A percentile compares a stretch with the other conserved stretches of the same genome.
Conservation (phyloP, 2,888 invertebrate genomes). For the Yponomeuta malinellus region DNA sequence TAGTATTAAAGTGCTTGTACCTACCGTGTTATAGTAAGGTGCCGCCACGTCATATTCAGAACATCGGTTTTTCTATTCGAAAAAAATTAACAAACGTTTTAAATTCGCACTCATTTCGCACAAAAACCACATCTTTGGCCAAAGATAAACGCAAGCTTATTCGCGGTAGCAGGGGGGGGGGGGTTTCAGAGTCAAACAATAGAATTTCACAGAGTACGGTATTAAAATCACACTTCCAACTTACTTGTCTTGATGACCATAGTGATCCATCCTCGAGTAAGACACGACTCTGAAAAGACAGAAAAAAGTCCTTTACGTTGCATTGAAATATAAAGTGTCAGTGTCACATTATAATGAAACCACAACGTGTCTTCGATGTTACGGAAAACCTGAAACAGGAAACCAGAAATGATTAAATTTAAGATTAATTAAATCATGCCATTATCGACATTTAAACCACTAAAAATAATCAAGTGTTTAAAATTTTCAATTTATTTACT, state of each 20-base stretch:
- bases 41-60: slow-evolving; percentile 5
- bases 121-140: slow-evolving; percentile 48
- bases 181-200: not conserved
- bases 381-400: too few species aligned
- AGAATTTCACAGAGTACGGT: not conserved
- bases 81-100: not conserved
- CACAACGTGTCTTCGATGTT: too few species aligned
- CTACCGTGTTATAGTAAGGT: slow-evolving; percentile 3
- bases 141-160: slow-evolving; percentile 50
- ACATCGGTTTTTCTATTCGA: slow-evolving; percentile 6
- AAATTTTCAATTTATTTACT: too few species aligned
- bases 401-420: too few species aligned
- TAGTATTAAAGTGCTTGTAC: not conserved
- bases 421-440: too few species aligned
- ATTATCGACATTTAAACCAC: too few species aligned
- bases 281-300: slow-evolving; percentile 85
- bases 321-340: not conserved
- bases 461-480: too few species aligned
- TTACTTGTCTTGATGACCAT: slow-evolving; percentile 93
- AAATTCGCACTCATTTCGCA: not conserved
- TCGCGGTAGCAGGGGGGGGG: slow-evolving; percentile 1
- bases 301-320: slow-evolving; percentile 24
- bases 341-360: too few species aligned
- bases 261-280: slow-evolving; percentile 91
- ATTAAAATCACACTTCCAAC: slow-evolving; percentile 46